Percentiles rank a stretch among this genome's conserved stretches.
Conservation (phyloP, 2,113 vertebrate species). For the Elgaria multicarinata region DNA sequence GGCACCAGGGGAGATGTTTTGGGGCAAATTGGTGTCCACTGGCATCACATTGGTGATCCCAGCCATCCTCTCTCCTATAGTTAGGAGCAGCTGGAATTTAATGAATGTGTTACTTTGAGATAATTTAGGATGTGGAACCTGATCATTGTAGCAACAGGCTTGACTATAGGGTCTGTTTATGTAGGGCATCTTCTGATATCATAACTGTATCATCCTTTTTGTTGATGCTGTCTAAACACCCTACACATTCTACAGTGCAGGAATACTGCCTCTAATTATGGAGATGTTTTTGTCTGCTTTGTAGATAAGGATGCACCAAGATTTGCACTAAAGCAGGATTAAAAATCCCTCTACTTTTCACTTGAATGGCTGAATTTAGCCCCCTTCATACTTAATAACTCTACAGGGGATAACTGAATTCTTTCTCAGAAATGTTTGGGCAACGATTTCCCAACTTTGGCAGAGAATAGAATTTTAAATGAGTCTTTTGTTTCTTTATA, state of each 20-base stretch:
- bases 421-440: conserved; percentile 2
- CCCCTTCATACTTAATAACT: conserved; percentile 7
- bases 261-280: background rate
- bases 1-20: no score
- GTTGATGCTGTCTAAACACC: background rate
- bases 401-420: background rate
- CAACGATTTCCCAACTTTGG: conserved; percentile 1
- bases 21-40: no score
- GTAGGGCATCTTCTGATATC: background rate
- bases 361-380: conserved; percentile 19
- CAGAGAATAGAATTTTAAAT: conserved; percentile 4
- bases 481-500: conserved; percentile 4
- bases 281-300: background rate
- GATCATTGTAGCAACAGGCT: background rate
- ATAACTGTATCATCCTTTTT: background rate
- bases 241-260: background rate
- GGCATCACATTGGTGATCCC: no score
- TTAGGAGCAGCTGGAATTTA: background rate
- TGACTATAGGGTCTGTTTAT: background rate
- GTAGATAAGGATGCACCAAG: background rate
- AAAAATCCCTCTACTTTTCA: conserved; percentile 1
- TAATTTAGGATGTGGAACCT: background rate
- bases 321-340: conserved; percentile 10
- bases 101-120: background rate
- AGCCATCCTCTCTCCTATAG: background rate